Evolutionary conservation across 2,113 vertebrate genomes (phyloP), one percentile per base, ranked within the genome.

Genomic region (Gorsachius goisagi): DNA sequence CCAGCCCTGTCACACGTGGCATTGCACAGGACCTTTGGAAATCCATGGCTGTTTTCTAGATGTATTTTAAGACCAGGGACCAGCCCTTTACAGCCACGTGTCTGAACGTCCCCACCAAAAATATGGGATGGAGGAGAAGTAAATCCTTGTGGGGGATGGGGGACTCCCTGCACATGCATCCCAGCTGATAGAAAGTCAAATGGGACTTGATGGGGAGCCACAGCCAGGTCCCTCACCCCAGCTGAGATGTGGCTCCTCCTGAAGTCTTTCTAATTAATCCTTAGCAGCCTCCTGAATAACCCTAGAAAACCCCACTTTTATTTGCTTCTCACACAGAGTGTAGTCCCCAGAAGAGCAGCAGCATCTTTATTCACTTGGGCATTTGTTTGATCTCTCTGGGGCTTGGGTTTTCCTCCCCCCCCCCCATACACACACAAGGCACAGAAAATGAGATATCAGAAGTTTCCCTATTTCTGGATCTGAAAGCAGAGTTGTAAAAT

Each of bases 1-100:
- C 11, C 63, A 77, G 78, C 62, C 45, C 76, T 35, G n/a, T 2
- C 44, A 1, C 0, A 0, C 3, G 14, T 12, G 64, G 35, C n/a
- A 32, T 0, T 0, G 44, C 52, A 8, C 0, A 14, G 21, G 16
- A 27, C 49, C 63, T 60, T 5, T 4, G 44, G 3, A 44, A 66
- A 44, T 2, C 52, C 53, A 5, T 9, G 1, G 4, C 3, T 18
- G 27, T 3, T 41, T 66, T 39, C 23, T 8, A 47, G 28, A 27
- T 9, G 2, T 1, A 5, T 19, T 5, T 23, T 22, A 21, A 68
- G 6, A 15, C 49, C 49, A 2, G 0, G 49, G 59, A 11, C 12
- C 63, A 20, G 41, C 59, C 64, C 39, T 49, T 39, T n/a, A 66
- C 53, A 62, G 71, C 52, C 53, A 4, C 0, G 0, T 3, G 22